Evolutionary conservation across 2,797 vertebrate genomes (phyloP).

Genomic region (Lepus townsendii): DNA sequence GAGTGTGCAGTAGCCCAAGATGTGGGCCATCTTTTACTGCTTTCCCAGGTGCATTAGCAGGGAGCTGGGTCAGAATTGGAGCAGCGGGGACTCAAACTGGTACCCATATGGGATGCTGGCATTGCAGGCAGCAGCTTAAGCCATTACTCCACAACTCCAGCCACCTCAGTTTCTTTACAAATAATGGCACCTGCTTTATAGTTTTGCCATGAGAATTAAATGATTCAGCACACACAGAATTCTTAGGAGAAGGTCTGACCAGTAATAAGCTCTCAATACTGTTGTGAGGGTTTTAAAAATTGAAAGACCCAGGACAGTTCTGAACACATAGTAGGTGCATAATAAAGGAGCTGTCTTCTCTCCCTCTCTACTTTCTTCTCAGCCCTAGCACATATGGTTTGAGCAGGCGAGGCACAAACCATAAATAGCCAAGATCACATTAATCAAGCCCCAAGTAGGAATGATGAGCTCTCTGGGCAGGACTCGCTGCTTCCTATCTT

Average conservation of each 20-base stretch:
- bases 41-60: too few relatives aligned
- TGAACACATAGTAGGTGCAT: background rate
- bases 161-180: background rate
- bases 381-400: background rate
- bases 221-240: background rate
- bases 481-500: background rate
- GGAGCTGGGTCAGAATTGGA: too few relatives aligned
- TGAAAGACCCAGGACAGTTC: background rate
- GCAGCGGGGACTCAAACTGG: too few relatives aligned
- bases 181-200: background rate
- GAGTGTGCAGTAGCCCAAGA: too few relatives aligned
- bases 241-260: background rate
- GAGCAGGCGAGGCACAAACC: background rate
- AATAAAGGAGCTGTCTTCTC: background rate
- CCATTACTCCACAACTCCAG: too few relatives aligned
- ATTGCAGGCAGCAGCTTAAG: too few relatives aligned
- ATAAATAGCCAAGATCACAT: background rate
- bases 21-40: too few relatives aligned
- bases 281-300: background rate
- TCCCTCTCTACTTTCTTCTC: background rate
- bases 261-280: background rate
- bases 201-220: constrained; percentile 15
- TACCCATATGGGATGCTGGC: too few relatives aligned
- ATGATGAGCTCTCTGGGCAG: background rate
- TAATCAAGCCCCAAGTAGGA: background rate